These are phyloP conservation scores for Spodoptera littoralis DNA, from an alignment of 2,888 invertebrate species.

Conservation along the genomic window DNA sequence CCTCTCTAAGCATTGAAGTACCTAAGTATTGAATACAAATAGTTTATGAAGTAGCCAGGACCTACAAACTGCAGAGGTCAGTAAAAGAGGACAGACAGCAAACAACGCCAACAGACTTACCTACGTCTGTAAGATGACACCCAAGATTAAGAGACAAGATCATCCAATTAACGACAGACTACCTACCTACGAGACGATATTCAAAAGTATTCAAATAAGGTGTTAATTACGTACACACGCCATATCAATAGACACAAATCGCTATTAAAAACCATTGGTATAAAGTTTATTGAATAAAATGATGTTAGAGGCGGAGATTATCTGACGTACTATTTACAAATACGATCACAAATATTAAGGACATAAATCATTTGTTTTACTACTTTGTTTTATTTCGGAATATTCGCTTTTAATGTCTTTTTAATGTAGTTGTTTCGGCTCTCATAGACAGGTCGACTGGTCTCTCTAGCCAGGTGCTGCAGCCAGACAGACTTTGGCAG, in stretches of 20 bases:
- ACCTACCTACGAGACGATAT: conserved; percentile 30
- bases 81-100: no score
- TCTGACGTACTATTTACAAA: conserved; percentile 36
- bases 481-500: no score
- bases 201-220: conserved; percentile 39
- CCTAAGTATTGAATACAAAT: no score
- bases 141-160: conserved; percentile 21
- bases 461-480: not conserved
- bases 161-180: conserved; percentile 28
- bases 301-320: conserved; percentile 21
- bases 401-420: conserved; percentile 37
- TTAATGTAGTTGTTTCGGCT: conserved; percentile 30
- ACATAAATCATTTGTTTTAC: conserved; percentile 49
- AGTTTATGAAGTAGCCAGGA: not conserved
- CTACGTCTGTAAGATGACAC: conserved; percentile 11
- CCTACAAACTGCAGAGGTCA: not conserved
- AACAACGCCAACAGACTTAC: not conserved
- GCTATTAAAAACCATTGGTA: conserved; percentile 44
- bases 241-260: conserved; percentile 49
- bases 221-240: conserved; percentile 54
- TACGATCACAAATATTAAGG: conserved; percentile 15
- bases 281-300: conserved; percentile 46
- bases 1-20: no score
- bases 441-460: not conserved
- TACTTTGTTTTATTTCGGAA: conserved; percentile 31